A percentile compares a stretch with the other conserved stretches of the same genome.
Conservation (phyloP, 1,140 invertebrate species). For the Atta colombica region DNA sequence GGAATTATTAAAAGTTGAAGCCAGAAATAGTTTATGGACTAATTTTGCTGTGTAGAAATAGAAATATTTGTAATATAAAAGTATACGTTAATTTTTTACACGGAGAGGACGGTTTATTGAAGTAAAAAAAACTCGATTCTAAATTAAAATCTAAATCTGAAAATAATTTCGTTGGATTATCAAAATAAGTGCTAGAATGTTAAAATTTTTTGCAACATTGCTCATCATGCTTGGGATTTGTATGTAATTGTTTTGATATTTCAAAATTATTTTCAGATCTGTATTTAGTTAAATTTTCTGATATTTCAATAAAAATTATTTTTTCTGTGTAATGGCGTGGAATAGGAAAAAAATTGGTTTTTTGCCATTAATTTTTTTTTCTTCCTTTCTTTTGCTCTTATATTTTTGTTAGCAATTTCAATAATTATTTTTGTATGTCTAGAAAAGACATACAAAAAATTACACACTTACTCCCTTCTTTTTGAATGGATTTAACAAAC, state of each 20-base stretch:
- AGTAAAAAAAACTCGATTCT: too few relatives aligned
- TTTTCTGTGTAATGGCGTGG: background rate
- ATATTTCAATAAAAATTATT: too few relatives aligned
- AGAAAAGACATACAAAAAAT: background rate
- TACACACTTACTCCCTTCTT: background rate
- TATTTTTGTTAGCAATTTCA: background rate
- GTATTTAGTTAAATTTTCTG: too few relatives aligned
- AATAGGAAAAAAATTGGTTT: background rate
- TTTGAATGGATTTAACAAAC: background rate
- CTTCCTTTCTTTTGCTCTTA: background rate
- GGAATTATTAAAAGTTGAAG: slow-evolving; percentile 16
- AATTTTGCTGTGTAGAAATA: background rate
- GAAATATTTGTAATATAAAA: background rate
- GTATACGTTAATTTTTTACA: background rate
- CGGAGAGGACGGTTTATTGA: too few relatives aligned
- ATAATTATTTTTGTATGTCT: background rate
- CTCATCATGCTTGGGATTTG: too few relatives aligned
- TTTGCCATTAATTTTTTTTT: background rate
- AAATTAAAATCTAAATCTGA: too few relatives aligned
- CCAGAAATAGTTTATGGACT: background rate
- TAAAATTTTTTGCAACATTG: too few relatives aligned
- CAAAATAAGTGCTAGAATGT: too few relatives aligned
- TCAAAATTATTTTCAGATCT: too few relatives aligned
- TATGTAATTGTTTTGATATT: too few relatives aligned
- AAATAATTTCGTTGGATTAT: too few relatives aligned